Evolutionary conservation across 2,113 vertebrate species (phyloP), one percentile per base, ranked within the genome.

Genomic region (Petromus typicus): DNA sequence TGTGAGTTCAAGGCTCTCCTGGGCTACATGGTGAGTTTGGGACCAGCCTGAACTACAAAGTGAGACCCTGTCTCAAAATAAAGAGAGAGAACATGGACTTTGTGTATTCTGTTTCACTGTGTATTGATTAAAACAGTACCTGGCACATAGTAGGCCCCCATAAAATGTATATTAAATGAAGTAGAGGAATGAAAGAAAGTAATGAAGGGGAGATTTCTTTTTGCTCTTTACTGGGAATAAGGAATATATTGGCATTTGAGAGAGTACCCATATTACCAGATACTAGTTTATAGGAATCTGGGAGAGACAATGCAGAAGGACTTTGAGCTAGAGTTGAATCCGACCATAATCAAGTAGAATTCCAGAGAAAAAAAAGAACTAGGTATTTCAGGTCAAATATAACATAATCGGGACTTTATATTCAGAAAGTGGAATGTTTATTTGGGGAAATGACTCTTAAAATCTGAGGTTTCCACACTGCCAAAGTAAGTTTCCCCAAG

Each of bases 361-460:
- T 87, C 59, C 25, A 84, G 89, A 71, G 40, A 40, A 43, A n/a
- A 51, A n/a, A 67, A 71, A 69, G 10, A 83, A 63, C 48, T 56
- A 32, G 69, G 30, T 18, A 61, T 69, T 86, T 76, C 59, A 71
- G 63, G 18, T 86, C 56, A 61, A 5, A 34, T 73, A 76, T 64
- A 88, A 27, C n/a, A 84, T 40, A 69, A 91, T 88, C 76, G 75
- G 5, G 27, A 37, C 83, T 91, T 94, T 96, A 61, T 78, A 56
- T 91, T 78, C 48, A 78, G 69, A 78, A 95, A 63, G 69, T 91
- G n/a, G 84, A 76, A 71, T 84, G 45, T 84, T 91, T 88, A 90
- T 83, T 89, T 89, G 80, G 45, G 54, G 88, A 91, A 91, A 84
- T 91, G 61, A 83, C 84, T 96, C 89, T n/a, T 91, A n/a, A 63